Evolutionary conservation across 2,797 vertebrate genomes (phyloP), one percentile per base, ranked within the genome.

Genomic region (Trichosurus vulpecula): DNA sequence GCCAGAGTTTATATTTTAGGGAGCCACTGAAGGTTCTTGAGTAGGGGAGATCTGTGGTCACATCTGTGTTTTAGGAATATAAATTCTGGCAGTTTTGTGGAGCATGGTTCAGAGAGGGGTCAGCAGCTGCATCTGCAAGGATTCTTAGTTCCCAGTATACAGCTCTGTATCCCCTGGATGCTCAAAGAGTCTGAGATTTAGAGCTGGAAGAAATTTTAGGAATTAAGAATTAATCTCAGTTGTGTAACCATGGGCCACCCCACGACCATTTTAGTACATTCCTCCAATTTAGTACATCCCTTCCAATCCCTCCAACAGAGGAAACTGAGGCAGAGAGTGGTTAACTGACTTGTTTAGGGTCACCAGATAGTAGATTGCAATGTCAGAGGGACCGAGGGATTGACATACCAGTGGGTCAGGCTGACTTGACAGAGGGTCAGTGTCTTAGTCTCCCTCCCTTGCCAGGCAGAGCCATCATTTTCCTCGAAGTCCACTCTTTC

Each of bases 371-470:
- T 27, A 27, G 41, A 6, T 11, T 11, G 41, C 41, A 47, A 51
- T 51, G 66, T 81, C n/a, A 47, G n/a, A 81, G 66, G n/a, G 89
- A 41, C 52, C 22, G 81, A 52, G 56, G 66, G 90, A 93, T 29
- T 29, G 57, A 91, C n/a, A 56, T 35, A 56, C 19, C 61, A 10
- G 90, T 66, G n/a, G 31, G 25, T 91, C 90, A 9, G 51, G 89
- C 52, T 87, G 57, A 54, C 2, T 2, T 4, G 81, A 94, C 94
- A 94, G 96, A 94, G 53, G 89, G 94, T 14, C 25, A 47, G 66
- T 4, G 52, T 74, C 91, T 35, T 47, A 58, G 92, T 54, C 92
- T 95, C 89, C 22, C 81, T 94, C 93, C 52, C 96, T n/a, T 27
- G 29, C 51, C 35, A 55, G 89, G 74, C 35, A 6, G 92, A 93